Base-by-base conservation (phyloP, 2,888 invertebrate genomes). In the Mechanitis mazaeus region DNA sequence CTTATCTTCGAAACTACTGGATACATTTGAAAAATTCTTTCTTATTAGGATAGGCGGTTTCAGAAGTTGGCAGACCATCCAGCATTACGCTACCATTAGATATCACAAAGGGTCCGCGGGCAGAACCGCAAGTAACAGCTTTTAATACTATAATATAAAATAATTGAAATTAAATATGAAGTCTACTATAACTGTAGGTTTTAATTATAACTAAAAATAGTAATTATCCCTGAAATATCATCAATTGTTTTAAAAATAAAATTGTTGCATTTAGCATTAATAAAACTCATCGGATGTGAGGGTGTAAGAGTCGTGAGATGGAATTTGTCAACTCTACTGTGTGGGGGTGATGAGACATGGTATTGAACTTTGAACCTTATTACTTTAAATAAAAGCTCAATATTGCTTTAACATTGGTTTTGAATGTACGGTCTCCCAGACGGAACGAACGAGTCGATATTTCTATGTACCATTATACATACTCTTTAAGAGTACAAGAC, bases 391-490 rank as follows among this genome's bases (percentile, higher is more conserved):
- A 50, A 66, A 62, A 60, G 62, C 42, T 9, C 47, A 56, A 50
- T 50, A 54, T 60, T 54, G 55, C 35, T 54, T 60, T 60, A 62
- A 66, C 56, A 56, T 62, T 55, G 58, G 50, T 58, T 60, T 60
- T 60, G 66, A 59, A 66, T 63, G 56, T 64, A 63, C 66, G 60
- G 64, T 64, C 64, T 66, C 65, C 68, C 70, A 70, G 70, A 69
- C 71, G 61, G 61, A 65, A 61, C 68, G 63, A 54, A 55, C 63
- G 67, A 69, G 69, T 70, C 69, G 64, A 68, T 69, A 69, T 58
- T 31, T 55, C 58, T 58, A 66, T 66, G 61, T 65, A 64, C 64
- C 45, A 45, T 55, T 65, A 53, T 64, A 54, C 56, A 57, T 53
- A 59, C 57, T 66, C 66, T 60, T 66, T 66, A 38, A 61, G 59